Evolutionary conservation across 2,113 vertebrate genomes (phyloP), one percentile per base, ranked within the genome.

Genomic region (Pampusana beccarii): DNA sequence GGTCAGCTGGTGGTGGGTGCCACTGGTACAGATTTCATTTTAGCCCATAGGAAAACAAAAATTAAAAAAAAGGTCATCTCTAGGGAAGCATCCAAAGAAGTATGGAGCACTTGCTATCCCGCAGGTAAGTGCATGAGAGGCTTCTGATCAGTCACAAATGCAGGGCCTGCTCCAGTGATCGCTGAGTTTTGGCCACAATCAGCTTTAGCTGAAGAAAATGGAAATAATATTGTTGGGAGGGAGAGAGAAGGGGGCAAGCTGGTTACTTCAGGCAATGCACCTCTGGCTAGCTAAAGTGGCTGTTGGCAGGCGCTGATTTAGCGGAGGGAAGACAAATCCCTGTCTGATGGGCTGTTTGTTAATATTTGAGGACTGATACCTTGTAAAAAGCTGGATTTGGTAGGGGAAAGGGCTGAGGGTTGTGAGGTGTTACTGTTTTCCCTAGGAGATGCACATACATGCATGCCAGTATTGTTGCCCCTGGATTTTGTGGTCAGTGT

Each of bases 381-480:
- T 4, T 5, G 10, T 5, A 53, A 48, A 48, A 4, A 77, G 6
- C 11, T 29, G 33, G 4, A 11, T 1, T 44, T 69, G 24, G 8
- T 13, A 40, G 3, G 6, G 6, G 28, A n/a, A 53, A 9, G 46
- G 23, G 10, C 50, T n/a, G 88, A 38, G 20, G 13, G 7, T 4
- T 56, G 56, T 3, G 7, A 31, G 38, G 12, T 19, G 50, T 44
- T 50, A 12, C 26, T n/a, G 31, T 56, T 2, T 2, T 14, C 31
- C 28, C 9, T 20, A 29, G 34, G 42, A 64, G 23, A 44, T 23
- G 26, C 26, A 5, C 9, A 1, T 6, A 53, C 7, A 14, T 51
- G 29, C 13, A n/a, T 0, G 0, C 9, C 19, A 11, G n/a, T 1
- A 2, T 16, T 18, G 44, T 36, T 72, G 38, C 13, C 6, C 11